phyloP scores from a whole-genome alignment of 2,797 vertebrate genomes.

The Mycteria americana region DNA sequence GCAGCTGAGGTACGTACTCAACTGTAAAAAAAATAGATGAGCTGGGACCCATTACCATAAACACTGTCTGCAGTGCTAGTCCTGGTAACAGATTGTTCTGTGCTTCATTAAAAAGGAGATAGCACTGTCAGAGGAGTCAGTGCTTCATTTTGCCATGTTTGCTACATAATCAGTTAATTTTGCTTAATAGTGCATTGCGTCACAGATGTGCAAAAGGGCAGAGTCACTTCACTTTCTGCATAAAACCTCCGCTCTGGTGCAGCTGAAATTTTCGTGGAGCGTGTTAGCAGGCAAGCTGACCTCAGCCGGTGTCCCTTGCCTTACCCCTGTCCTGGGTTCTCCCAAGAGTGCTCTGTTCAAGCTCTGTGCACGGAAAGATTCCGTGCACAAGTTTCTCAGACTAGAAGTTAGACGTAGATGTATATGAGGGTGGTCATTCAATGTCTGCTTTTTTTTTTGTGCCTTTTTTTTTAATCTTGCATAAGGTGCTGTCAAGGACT shows the following conservation, averaged over 20 bases:
- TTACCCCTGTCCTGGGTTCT: background rate
- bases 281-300: background rate
- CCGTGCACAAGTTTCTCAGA: background rate
- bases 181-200: slow-evolving; percentile 8
- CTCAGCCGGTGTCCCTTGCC: background rate
- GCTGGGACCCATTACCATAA: slow-evolving; percentile 2
- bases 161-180: slow-evolving; percentile 57
- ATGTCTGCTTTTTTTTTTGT: background rate
- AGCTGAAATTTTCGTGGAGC: background rate
- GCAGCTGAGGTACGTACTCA: background rate
- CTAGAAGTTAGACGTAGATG: background rate
- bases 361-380: background rate
- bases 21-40: slow-evolving; percentile 1
- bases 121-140: background rate
- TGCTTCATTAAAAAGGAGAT: slow-evolving; percentile 37
- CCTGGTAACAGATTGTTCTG: slow-evolving; percentile 24
- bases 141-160: slow-evolving; percentile 20
- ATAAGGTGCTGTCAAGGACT: background rate
- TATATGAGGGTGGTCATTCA: background rate
- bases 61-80: background rate
- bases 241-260: background rate
- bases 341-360: background rate
- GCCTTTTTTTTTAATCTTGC: background rate
- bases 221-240: background rate
- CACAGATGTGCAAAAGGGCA: slow-evolving; percentile 5